Evolutionary conservation across 2,113 vertebrate genomes (phyloP).

Genomic region (Rhipidura dahli): DNA sequence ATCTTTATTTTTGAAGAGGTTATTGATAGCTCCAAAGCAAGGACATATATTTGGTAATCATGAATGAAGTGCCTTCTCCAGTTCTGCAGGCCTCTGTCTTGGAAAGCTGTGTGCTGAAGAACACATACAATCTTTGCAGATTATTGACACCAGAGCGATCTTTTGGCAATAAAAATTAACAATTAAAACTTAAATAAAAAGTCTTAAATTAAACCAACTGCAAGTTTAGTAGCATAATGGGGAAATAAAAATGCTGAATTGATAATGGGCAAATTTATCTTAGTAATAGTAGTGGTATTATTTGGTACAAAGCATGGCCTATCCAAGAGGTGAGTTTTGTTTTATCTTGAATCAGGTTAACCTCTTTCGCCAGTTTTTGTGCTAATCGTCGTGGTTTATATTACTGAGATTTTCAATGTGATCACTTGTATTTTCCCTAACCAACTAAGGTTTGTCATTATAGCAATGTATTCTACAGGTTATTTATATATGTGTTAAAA

Average conservation of each 20-base stretch:
- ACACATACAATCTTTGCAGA: not conserved
- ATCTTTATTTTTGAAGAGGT: not conserved
- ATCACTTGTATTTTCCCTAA: not conserved
- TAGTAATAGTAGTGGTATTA: not conserved
- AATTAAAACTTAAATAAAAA: not conserved
- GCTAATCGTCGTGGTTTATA: not conserved
- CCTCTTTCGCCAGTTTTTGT: not conserved
- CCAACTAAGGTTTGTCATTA: not conserved
- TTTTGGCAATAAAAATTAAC: not conserved
- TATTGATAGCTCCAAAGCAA: not conserved
- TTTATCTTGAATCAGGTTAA: not conserved
- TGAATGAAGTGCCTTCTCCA: not conserved
- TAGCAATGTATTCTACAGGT: not conserved
- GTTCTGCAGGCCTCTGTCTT: not conserved
- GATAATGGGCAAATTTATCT: not conserved
- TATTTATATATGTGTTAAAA: not conserved
- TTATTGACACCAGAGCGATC: not conserved
- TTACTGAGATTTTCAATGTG: not conserved
- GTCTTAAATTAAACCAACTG: not conserved
- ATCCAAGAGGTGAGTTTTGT: not conserved
- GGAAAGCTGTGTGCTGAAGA: not conserved
- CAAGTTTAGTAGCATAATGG: not conserved
- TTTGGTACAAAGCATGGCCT: not conserved
- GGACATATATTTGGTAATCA: not conserved
- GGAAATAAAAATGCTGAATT: not conserved